These are phyloP conservation scores for Hipposideros larvatus DNA, from an alignment of 2,797 vertebrate species.

Conservation along the genomic window DNA sequence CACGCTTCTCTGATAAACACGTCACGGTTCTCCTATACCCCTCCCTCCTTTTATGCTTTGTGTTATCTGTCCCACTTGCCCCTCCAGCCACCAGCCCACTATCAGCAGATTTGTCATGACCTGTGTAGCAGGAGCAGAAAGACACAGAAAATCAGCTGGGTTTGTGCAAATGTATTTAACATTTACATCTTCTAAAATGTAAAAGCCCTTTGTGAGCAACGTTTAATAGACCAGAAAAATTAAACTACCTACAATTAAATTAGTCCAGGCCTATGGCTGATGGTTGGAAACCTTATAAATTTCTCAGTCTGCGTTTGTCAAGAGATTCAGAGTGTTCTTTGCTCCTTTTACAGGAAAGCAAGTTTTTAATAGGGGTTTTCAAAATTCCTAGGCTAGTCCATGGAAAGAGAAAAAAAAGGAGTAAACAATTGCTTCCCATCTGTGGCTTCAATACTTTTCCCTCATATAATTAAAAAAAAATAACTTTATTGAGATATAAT, in stretches of 20 bases:
- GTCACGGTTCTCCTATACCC: accelerated
- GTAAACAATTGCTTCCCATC: not conserved
- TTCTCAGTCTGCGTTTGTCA: not conserved
- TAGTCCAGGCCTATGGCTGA: not conserved
- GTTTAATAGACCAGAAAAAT: not conserved
- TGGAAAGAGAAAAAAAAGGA: not conserved
- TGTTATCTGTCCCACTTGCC: not conserved
- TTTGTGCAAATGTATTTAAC: not conserved
- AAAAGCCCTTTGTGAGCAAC: not conserved
- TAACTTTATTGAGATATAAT: not conserved
- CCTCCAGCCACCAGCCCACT: not conserved
- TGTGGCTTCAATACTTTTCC: not conserved
- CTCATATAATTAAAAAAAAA: not conserved
- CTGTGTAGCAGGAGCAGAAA: not conserved
- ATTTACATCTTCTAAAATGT: not conserved
- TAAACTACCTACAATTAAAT: not conserved
- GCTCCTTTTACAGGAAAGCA: not conserved
- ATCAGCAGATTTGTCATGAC: not conserved
- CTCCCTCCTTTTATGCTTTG: not conserved
- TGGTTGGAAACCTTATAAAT: not conserved
- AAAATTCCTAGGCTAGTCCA: not conserved
- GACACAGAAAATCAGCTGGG: not conserved
- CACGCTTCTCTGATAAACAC: not conserved
- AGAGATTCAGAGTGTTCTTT: not conserved
- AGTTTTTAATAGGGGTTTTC: not conserved